Evolutionary conservation across 30 jellyfish, hydroid and myxozoan species (phyloP).

Genomic region (Turritopsis dohrnii): DNA sequence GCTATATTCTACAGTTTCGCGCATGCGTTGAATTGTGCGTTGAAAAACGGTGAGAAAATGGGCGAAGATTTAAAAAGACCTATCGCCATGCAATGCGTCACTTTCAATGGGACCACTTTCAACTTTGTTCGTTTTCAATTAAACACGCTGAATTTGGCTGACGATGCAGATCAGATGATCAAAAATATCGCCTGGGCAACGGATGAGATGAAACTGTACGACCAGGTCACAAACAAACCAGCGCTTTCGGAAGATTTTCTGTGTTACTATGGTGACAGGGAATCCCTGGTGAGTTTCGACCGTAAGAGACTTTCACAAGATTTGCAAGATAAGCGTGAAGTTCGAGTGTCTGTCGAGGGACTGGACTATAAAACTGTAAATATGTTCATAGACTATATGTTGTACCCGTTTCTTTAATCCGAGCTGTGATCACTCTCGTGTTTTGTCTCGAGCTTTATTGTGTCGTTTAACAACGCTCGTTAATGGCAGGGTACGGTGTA

Average conservation of each 20-base stretch:
- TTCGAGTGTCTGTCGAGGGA: constrained; percentile 16
- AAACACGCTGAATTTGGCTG: constrained; percentile 56
- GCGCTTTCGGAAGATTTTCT: background rate
- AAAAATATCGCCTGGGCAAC: constrained; percentile 70
- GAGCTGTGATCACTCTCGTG: too few species aligned
- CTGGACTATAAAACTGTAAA: background rate
- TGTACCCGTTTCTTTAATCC: constrained; percentile 12
- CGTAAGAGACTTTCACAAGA: constrained; percentile 10
- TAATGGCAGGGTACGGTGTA: too few species aligned
- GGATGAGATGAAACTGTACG: constrained; percentile 45
- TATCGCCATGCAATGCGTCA: constrained; percentile 53
- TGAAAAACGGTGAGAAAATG: constrained; percentile 29
- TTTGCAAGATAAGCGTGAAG: constrained; percentile 11
- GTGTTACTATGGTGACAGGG: constrained; percentile 9
- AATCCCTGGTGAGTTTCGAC: constrained; percentile 16
- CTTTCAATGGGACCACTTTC: constrained; percentile 40
- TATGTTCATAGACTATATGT: constrained; percentile 18
- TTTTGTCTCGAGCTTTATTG: too few species aligned
- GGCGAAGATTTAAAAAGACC: constrained; percentile 59
- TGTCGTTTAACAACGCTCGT: too few species aligned
- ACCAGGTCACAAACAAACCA: constrained; percentile 26
- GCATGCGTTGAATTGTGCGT: constrained; percentile 22
- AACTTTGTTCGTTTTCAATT: constrained; percentile 63
- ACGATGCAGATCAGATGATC: constrained; percentile 31
- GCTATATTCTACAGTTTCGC: constrained; percentile 32